Evolutionary conservation across 2,888 invertebrate genomes (phyloP).

Genomic region (Anoplius nigerrimus): DNA sequence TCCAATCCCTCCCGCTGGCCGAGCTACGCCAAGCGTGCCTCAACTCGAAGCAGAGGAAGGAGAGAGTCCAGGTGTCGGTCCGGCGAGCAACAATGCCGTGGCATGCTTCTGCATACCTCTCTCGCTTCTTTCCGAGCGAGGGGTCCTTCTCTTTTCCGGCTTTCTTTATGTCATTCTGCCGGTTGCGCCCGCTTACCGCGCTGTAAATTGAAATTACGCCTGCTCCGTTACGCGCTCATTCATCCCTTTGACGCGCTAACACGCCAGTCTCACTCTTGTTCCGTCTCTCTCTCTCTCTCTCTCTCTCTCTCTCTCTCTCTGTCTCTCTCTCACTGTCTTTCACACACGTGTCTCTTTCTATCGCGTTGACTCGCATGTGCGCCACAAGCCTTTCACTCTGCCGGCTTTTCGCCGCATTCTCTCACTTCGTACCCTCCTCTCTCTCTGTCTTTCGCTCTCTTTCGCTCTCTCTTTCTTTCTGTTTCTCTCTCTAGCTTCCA

Average conservation of each 20-base stretch:
- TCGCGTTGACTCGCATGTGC: too few species aligned
- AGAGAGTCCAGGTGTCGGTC: neutral
- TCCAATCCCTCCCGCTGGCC: neutral
- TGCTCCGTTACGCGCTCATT: slow-evolving; percentile 41
- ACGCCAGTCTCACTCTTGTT: too few species aligned
- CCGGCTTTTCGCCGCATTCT: too few species aligned
- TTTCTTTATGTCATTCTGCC: neutral
- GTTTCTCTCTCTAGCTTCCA: neutral
- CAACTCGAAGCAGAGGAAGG: neutral
- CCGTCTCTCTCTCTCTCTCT: slow-evolving; percentile 8
- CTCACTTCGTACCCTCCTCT: too few species aligned
- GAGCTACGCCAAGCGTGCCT: neutral
- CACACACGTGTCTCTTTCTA: too few species aligned
- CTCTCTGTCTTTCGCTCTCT: neutral
- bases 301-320: neutral
- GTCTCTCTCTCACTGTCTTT: too few species aligned
- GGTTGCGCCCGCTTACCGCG: slow-evolving; percentile 8
- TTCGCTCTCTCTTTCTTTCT: neutral
- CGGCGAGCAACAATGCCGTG: too few species aligned
- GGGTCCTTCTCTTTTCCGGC: neutral
- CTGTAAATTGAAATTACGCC: slow-evolving; percentile 45
- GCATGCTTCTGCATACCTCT: neutral
- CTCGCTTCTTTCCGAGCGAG: neutral
- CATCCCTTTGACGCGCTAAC: slow-evolving; percentile 13
- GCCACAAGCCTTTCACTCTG: too few species aligned